phyloP scores from a whole-genome alignment of 2,888 invertebrate genomes.

The Oxycera nigricornis region DNA sequence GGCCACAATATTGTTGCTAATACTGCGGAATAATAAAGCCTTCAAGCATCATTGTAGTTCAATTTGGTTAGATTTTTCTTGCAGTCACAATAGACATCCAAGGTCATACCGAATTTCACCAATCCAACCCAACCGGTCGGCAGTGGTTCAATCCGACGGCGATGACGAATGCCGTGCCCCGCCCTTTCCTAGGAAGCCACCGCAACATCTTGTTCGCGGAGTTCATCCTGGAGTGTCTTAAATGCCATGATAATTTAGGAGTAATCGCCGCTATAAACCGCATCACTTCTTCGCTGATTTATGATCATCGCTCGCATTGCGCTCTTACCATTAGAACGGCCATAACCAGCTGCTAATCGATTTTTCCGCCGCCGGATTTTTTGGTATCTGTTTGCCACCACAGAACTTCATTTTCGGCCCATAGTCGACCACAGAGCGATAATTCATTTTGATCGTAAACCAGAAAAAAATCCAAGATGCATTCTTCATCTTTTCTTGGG shows the following conservation, averaged over 20 bases:
- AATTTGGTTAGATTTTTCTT: too few species aligned
- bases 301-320: background rate
- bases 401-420: background rate
- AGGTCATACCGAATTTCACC: background rate
- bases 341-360: constrained; percentile 19
- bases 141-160: too few species aligned
- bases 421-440: constrained; percentile 15
- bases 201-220: background rate
- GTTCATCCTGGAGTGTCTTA: background rate
- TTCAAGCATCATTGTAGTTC: too few species aligned
- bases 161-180: background rate
- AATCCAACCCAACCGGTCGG: background rate
- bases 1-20: too few species aligned
- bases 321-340: background rate
- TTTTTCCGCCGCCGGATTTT: constrained; percentile 12
- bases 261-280: constrained; percentile 21
- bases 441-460: constrained; percentile 34
- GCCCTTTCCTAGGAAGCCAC: background rate
- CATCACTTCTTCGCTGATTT: constrained; percentile 1
- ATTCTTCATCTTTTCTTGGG: constrained; percentile 10
- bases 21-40: too few species aligned
- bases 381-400: background rate
- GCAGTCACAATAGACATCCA: background rate
- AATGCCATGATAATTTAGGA: constrained; percentile 13
- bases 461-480: background rate